Percentiles rank a stretch among this genome's conserved stretches.
phyloP scores from a whole-genome alignment of 2,888 invertebrate species.

The Aphrophora alni region DNA sequence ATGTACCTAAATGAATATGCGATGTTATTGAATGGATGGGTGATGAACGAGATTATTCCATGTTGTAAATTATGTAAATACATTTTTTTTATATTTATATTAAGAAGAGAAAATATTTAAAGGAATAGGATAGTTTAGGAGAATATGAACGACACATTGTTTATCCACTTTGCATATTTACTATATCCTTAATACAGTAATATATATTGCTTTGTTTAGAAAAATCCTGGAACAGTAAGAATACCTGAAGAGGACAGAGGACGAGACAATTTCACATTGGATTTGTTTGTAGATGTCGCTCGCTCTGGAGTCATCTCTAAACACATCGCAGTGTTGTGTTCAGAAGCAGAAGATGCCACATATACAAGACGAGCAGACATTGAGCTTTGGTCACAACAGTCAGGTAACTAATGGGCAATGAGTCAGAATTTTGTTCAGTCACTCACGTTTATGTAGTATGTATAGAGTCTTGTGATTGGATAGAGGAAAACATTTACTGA shows the following conservation, averaged over 20 bases:
- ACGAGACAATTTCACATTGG: constrained; percentile 82
- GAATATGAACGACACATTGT: too few relatives aligned
- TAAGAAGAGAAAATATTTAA: too few relatives aligned
- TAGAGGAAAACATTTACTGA: background rate
- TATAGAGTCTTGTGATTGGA: too few relatives aligned
- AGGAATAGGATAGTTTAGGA: too few relatives aligned
- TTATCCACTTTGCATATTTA: too few relatives aligned
- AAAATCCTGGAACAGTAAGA: constrained; percentile 86
- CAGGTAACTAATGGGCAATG: constrained; percentile 69
- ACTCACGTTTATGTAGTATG: too few relatives aligned
- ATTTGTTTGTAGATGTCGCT: constrained; percentile 76
- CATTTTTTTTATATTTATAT: too few relatives aligned
- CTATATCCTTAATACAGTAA: too few relatives aligned
- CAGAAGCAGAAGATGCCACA: constrained; percentile 76
- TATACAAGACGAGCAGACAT: constrained; percentile 81
- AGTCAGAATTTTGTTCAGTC: background rate
- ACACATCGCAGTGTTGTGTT: constrained; percentile 77
- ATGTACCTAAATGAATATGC: too few relatives aligned
- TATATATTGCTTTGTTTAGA: constrained; percentile 51
- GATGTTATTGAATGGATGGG: too few relatives aligned
- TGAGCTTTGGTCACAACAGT: constrained; percentile 77
- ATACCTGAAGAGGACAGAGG: constrained; percentile 91
- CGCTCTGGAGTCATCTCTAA: constrained; percentile 73
- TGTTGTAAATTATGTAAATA: too few relatives aligned
- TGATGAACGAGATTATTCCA: too few relatives aligned